Conservation (phyloP, 2,113 vertebrate genomes). For the Illadopsis cleaveri region DNA sequence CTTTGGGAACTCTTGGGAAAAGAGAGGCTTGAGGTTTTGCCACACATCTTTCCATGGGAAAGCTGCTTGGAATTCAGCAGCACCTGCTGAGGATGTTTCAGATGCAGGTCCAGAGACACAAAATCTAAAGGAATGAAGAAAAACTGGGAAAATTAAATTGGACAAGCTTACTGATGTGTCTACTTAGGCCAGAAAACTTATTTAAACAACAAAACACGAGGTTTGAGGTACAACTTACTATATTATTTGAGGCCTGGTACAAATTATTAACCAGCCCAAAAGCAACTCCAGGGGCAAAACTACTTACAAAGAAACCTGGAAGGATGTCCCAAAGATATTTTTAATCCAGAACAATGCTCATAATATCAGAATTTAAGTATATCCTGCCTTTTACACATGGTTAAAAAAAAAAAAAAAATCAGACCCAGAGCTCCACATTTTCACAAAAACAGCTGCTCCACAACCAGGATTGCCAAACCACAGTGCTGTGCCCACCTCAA, state of each 20-base stretch:
- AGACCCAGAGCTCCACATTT: not conserved
- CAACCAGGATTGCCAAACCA: rapidly evolving
- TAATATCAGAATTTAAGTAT: not conserved
- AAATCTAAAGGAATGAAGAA: not conserved
- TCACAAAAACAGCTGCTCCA: not conserved
- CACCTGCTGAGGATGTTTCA: not conserved
- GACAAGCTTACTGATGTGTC: not conserved
- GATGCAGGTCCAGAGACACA: not conserved
- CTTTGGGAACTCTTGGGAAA: not conserved
- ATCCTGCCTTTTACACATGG: rapidly evolving
- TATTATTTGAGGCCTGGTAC: not conserved
- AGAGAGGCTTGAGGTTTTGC: not conserved
- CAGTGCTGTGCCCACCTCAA: rapidly evolving
- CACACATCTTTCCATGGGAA: rapidly evolving
- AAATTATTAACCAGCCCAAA: not conserved
- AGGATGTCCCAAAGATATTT: not conserved
- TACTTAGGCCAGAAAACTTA: not conserved
- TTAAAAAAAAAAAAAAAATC: too few relatives aligned
- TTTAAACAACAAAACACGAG: not conserved
- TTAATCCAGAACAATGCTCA: rapidly evolving
- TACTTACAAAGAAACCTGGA: not conserved
- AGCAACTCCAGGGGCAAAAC: not conserved
- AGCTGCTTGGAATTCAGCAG: not conserved
- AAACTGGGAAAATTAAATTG: rapidly evolving
- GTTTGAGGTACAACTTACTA: not conserved